These are phyloP conservation scores for Antheraea assamensis DNA, from an alignment of 2,888 invertebrate genomes.

Conservation along the genomic window DNA sequence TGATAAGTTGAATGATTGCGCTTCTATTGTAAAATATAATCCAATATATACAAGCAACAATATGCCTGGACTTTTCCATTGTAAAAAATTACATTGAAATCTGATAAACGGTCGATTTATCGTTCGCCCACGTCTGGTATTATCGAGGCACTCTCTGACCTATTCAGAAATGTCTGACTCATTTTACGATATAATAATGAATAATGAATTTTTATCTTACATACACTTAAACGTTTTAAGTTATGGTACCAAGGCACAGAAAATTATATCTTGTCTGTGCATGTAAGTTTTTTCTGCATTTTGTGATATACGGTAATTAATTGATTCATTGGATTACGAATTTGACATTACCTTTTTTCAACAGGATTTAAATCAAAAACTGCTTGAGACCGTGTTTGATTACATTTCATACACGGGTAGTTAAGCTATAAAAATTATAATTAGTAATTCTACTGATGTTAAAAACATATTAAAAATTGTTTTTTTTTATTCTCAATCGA, in stretches of 20 bases:
- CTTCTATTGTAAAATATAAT: not conserved
- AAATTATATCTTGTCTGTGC: not conserved
- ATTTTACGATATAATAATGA: not conserved
- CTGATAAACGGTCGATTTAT: constrained; percentile 3
- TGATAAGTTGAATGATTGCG: not conserved
- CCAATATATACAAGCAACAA: not conserved
- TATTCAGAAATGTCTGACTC: not conserved
- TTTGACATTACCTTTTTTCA: too few species aligned
- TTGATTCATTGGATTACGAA: too few species aligned
- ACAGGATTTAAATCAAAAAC: too few species aligned
- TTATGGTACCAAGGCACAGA: not conserved
- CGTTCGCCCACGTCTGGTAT: not conserved
- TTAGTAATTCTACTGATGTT: too few species aligned
- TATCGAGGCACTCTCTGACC: not conserved
- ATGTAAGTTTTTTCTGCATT: too few species aligned
- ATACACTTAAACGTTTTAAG: not conserved
- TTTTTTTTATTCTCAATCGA: too few species aligned
- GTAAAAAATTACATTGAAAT: constrained; percentile 11
- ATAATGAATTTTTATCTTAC: not conserved
- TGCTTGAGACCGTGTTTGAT: too few species aligned
- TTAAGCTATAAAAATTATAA: too few species aligned
- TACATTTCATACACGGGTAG: too few species aligned
- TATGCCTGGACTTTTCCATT: constrained; percentile 5
- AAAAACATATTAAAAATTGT: too few species aligned
- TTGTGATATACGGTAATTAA: too few species aligned